phyloP scores from a whole-genome alignment of 2,888 invertebrate genomes.

The Dryomyza anilis region DNA sequence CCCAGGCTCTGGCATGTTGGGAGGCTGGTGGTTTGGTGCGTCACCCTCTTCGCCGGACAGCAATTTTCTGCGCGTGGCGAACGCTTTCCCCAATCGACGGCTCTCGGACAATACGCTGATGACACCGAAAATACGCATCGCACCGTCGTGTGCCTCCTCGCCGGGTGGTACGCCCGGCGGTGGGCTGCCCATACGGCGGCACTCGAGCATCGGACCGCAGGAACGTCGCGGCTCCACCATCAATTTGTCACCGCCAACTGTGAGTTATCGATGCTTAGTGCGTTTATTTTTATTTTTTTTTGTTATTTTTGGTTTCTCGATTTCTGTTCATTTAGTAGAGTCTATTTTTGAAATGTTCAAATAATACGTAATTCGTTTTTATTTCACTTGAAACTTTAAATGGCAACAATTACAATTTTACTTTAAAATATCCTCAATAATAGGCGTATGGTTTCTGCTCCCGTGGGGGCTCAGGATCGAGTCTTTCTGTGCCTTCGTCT shows the following conservation, averaged over 20 bases:
- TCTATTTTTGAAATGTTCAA: not conserved
- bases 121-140: constrained; percentile 87
- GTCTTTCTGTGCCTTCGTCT: constrained; percentile 81
- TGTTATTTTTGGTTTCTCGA: too few relatives aligned
- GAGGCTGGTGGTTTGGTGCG: constrained; percentile 85
- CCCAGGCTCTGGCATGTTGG: constrained; percentile 69
- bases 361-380: too few relatives aligned
- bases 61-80: constrained; percentile 84
- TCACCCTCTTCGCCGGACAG: constrained; percentile 82
- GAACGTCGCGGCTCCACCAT: constrained; percentile 83
- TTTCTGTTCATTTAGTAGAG: not conserved
- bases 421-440: too few relatives aligned
- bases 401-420: constrained; percentile 14
- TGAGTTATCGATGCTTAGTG: too few relatives aligned
- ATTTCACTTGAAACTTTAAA: too few relatives aligned
- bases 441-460: constrained; percentile 70
- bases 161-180: constrained; percentile 74
- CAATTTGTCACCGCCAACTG: constrained; percentile 87
- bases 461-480: constrained; percentile 77
- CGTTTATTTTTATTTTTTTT: too few relatives aligned
- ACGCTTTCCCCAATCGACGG: constrained; percentile 82
- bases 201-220: constrained; percentile 90
- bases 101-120: constrained; percentile 91
- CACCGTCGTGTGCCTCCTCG: constrained; percentile 86
- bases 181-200: constrained; percentile 82